Evolutionary conservation across 2,113 vertebrate species (phyloP), one percentile per base, ranked within the genome.

Genomic region (Nycticorax nycticorax): DNA sequence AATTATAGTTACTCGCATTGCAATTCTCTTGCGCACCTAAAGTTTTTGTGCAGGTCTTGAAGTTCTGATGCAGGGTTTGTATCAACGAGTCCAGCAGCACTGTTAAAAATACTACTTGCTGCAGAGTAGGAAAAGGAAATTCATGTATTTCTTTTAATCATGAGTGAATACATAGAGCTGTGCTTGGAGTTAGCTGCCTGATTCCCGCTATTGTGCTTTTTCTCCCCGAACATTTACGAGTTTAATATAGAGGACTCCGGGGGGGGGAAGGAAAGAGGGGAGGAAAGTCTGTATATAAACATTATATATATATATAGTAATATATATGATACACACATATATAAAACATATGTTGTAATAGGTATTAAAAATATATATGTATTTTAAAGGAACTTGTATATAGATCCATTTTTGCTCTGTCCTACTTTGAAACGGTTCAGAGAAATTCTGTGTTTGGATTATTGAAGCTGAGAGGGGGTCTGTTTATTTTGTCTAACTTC

Each of bases 1-100:
- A 95, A 96, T 84, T 95, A 84, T 95, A 96, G 89, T 56, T 35
- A 33, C 79, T 91, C 2, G 9, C 56, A 4, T 50, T 84, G 73
- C 52, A 15, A 8, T 92, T 92, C 47, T 73, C 52, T 84, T 86
- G 72, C 83, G 93, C 91, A 67, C 87, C 47, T 85, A 45, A 23
- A 62, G 35, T 68, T 91, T 95, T 91, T 89, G 47, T 0, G 0
- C 39, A 21, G 43, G 41, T 81, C 47, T 84, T 52, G n/a, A 62
- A 91, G 57, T 77, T 71, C 59, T 37, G 37, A 12, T 57, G 41
- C 6, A 12, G 35, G 85, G 71, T 64, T 91, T 91, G 23, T 73
- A 9, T 73, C 37, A 22, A 26, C 1, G 8, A 21, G 59, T 66
- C 73, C 14, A 17, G 59, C 41, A 71, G 43, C 55, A 8, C 59